Evolutionary conservation across 2,888 invertebrate genomes (phyloP), one percentile per base, ranked within the genome.

Genomic region (Polydrusus tereticollis): DNA sequence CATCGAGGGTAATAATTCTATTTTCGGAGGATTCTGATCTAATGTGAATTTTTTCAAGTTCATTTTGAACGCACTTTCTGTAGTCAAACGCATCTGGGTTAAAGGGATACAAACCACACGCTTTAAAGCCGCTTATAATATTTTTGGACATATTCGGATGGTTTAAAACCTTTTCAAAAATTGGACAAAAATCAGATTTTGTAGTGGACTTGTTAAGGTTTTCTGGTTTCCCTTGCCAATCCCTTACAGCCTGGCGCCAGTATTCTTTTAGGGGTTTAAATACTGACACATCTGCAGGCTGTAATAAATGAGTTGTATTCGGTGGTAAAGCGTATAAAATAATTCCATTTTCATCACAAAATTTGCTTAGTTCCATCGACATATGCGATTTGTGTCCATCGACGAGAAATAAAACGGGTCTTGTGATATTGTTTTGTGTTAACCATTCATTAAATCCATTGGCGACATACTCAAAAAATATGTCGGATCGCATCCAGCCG

Each of bases 271-370:
- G 50, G 12, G 78, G 78, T 6, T 64, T 58, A 65, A 80, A 80
- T 20, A 80, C 76, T 1, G 75, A 74, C 12, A 79, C 78, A 69
- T 78, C 77, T 14, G 76, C 75, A 4, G 79, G 80, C 60, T 80
- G 79, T 16, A 79, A 50, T 8, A 80, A 76, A 38, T 72, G 71
- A 4, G 71, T 72, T 74, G 78, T 55, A 62, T 72, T 64, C 12
- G 74, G 67, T 10, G 74, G 74, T 12, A 74, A 45, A 10, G 60
- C 67, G 41, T 72, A 74, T 7, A 72, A 47, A 26, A 72, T 69
- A 12, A 74, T 69, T 10, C 26, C 47, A 36, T 72, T 63, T 59
- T 69, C 5, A 8, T 59, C 60, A 55, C 75, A 75, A 16, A 52
- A 64, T 52, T 73, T 38, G 62, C 76, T 76, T 59, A 75, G 33